These are phyloP conservation scores for Molossus molossus DNA, from an alignment of 2,797 vertebrate genomes.

Conservation along the genomic window DNA sequence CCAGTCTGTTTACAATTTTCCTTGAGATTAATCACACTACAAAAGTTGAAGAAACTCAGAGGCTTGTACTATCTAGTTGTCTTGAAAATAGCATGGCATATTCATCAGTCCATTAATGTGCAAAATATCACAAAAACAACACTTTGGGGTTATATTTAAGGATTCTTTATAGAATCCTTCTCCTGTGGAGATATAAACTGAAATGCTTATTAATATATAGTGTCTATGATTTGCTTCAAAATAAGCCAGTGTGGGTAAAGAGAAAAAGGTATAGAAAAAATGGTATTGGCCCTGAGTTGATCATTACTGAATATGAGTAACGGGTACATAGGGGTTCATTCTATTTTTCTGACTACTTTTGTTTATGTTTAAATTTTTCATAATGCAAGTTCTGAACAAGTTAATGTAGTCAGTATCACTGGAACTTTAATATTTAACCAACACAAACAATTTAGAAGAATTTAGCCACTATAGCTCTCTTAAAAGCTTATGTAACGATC, in stretches of 20 bases:
- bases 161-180: neutral
- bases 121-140: constrained; percentile 55
- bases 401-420: neutral
- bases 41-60: neutral
- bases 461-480: neutral
- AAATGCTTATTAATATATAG: constrained; percentile 20
- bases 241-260: neutral
- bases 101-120: neutral
- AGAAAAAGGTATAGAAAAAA: neutral
- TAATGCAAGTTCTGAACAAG: neutral
- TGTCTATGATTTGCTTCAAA: constrained; percentile 31
- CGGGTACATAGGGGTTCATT: neutral
- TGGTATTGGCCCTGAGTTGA: neutral
- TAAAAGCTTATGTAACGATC: neutral
- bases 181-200: neutral
- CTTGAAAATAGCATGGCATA: neutral
- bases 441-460: neutral
- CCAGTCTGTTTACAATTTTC: neutral
- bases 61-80: neutral
- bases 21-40: neutral
- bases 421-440: constrained; percentile 11
- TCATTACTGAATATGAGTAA: neutral
- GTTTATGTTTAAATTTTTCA: constrained; percentile 37
- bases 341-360: neutral
- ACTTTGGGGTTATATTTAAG: neutral